Percentiles rank a stretch among this genome's conserved stretches.
Conservation (phyloP, 2,888 invertebrate genomes). For the Thymelicus sylvestris region DNA sequence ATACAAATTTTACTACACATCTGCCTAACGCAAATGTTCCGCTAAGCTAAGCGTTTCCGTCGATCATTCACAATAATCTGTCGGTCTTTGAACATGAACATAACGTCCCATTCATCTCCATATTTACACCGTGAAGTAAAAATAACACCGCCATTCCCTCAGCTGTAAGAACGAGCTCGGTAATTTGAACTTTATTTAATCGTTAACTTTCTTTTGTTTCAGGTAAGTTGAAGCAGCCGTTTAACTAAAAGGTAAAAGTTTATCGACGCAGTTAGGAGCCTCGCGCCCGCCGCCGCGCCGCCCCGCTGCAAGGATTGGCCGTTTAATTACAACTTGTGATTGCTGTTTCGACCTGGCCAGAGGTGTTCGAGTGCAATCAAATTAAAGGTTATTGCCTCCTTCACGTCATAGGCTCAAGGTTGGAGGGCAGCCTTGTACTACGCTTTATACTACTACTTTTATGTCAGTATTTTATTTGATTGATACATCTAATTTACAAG, state of each 20-base stretch:
- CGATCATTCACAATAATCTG: too few species aligned
- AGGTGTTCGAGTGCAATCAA: not conserved
- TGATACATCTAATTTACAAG: too few species aligned
- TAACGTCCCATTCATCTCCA: too few species aligned
- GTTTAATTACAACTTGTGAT: slow-evolving; percentile 20
- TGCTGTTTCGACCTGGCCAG: slow-evolving; percentile 1
- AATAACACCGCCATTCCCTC: not conserved
- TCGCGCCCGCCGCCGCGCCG: too few species aligned
- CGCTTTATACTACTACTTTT: not conserved
- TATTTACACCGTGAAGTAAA: not conserved
- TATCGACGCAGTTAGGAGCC: slow-evolving; percentile 2
- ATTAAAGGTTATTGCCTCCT: slow-evolving; percentile 6
- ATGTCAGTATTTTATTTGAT: too few species aligned
- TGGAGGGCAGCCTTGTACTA: not conserved
- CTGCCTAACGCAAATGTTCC: too few species aligned
- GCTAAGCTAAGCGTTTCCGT: too few species aligned
- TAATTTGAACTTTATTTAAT: not conserved
- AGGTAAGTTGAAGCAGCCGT: slow-evolving; percentile 3
- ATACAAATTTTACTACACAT: too few species aligned
- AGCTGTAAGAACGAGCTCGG: not conserved
- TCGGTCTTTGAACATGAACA: too few species aligned
- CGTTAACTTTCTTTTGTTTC: slow-evolving; percentile 8
- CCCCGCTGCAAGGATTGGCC: not conserved
- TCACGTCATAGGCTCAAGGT: not conserved
- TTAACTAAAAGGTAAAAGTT: slow-evolving; percentile 7